These are phyloP conservation scores for Cotesia glomerata DNA, from an alignment of 1,140 invertebrate species.

Conservation along the genomic window DNA sequence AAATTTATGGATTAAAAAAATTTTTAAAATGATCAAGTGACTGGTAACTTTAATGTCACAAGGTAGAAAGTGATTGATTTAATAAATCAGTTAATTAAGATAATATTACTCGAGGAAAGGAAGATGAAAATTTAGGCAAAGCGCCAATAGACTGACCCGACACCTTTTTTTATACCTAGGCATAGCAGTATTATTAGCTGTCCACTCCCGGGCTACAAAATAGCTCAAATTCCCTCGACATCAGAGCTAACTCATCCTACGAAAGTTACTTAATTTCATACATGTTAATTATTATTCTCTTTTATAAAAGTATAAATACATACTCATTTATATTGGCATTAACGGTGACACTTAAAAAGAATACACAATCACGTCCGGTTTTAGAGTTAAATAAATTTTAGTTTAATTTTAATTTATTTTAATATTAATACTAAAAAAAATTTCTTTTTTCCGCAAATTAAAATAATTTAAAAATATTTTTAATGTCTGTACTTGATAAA, in stretches of 20 bases:
- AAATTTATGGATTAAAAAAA: no score
- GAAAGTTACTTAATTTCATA: no score
- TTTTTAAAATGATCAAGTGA: no score
- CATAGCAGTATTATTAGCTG: constrained; percentile 49
- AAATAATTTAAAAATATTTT: no score
- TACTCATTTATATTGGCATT: neutral
- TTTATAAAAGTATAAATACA: neutral
- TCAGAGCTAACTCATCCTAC: neutral
- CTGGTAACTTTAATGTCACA: no score
- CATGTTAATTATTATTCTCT: neutral
- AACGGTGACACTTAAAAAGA: neutral
- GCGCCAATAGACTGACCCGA: constrained; percentile 19
- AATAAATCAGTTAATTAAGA: neutral
- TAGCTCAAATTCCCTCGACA: constrained; percentile 4
- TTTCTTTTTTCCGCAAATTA: no score
- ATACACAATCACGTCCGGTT: constrained; percentile 2
- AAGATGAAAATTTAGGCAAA: constrained; percentile 39
- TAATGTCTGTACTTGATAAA: no score
- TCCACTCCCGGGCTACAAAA: constrained; percentile 36
- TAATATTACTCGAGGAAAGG: constrained; percentile 15
- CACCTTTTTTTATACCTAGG: constrained; percentile 41
- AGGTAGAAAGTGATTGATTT: no score
- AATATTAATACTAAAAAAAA: no score
- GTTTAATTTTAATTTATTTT: no score
- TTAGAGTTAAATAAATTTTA: neutral